phyloP scores from a whole-genome alignment of 2,888 invertebrate species.

The Exocentrus adspersus region DNA sequence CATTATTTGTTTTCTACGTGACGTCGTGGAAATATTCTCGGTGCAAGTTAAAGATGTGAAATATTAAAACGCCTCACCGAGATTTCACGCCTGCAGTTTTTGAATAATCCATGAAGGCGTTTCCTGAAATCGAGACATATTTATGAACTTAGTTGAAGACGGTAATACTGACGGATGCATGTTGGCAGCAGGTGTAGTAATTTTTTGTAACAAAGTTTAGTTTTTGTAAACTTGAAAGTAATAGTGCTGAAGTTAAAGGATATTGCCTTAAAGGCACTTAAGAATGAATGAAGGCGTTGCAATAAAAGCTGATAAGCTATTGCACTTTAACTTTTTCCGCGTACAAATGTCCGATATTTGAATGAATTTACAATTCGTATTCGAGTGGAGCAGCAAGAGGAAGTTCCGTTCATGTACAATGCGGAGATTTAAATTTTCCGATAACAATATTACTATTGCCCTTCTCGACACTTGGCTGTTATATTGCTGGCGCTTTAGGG shows the following conservation, averaged over 20 bases:
- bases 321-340: constrained; percentile 24
- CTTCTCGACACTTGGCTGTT: constrained; percentile 42
- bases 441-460: constrained; percentile 44
- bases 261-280: too few species aligned
- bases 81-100: neutral
- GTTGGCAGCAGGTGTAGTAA: too few species aligned
- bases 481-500: constrained; percentile 38
- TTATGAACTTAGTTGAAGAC: too few species aligned
- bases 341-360: constrained; percentile 45
- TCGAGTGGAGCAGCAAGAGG: constrained; percentile 35
- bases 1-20: neutral
- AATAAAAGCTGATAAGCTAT: too few species aligned
- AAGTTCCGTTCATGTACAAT: constrained; percentile 38
- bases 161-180: too few species aligned
- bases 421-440: constrained; percentile 43
- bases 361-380: constrained; percentile 49
- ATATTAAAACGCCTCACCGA: neutral
- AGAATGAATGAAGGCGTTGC: too few species aligned
- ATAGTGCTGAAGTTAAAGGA: too few species aligned
- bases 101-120: neutral
- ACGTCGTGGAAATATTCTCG: neutral
- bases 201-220: too few species aligned
- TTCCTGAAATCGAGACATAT: too few species aligned
- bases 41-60: neutral
- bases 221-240: too few species aligned